Base-by-base conservation (phyloP, 2,888 invertebrate species). In the Synergus japonicus region DNA sequence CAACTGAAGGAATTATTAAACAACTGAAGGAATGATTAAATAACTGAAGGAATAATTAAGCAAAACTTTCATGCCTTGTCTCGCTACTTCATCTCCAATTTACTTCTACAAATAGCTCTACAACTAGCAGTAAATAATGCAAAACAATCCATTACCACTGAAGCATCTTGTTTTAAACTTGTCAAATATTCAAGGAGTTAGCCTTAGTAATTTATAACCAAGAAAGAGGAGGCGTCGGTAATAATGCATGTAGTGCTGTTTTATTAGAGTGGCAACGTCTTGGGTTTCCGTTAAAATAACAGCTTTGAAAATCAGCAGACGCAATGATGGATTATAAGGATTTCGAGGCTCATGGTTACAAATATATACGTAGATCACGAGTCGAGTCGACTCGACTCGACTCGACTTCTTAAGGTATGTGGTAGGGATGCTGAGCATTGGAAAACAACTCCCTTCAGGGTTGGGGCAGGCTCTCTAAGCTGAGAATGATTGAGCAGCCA, bases 401-500 rank as follows among this genome's bases (percentile, higher is more conserved):
- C 29, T 49, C 77, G 58, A 67, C 58, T 73, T 64, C 18, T 37
- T 12, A 37, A 22, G 37, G 65, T 22, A 37, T 18, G 29, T 37
- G 29, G 7, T 29, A 76, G 58, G 22, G 44, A 76, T 79, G 80
- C 80, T 82, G 79, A 84, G 83, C 87, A 89, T 86, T 88, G 89
- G 85, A 85, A 89, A 90, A 89, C 85, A 90, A 89, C 85, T 86
- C 84, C 83, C 84, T 85, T 81, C 79, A 79, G 76, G 79, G 76
- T 77, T 73, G 81, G 69, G 76, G 77, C 67, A 76, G 80, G 81
- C 78, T 80, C 84, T 83, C 85, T 87, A 87, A 89, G 87, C 88
- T 86, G 86, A 85, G 87, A 89, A 90, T 89, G 89, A 90, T 90
- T 88, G 90, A 90, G 87, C 88, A 86, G 87, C 84, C 83, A 86